A percentile compares a stretch with the other conserved stretches of the same genome.
Evolutionary conservation across 2,113 vertebrate genomes (phyloP).

Genomic region (Dinomys branickii): DNA sequence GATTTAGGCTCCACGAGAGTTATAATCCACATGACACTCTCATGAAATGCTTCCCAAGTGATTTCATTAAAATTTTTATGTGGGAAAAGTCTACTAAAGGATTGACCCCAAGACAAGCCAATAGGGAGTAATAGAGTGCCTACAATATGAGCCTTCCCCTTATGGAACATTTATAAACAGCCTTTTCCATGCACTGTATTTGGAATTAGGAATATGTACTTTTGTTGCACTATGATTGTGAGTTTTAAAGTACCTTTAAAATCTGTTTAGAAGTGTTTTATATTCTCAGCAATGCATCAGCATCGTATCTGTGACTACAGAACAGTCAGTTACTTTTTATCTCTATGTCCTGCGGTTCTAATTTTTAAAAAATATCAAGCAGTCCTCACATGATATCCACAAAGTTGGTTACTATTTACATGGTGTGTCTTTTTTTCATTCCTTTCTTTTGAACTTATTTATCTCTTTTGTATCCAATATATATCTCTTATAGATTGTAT

Average conservation of each 20-base stretch:
- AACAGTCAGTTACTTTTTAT: not conserved
- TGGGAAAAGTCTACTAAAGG: not conserved
- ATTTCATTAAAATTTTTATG: slow-evolving; percentile 51
- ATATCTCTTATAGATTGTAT: not conserved
- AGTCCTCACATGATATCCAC: not conserved
- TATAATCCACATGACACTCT: slow-evolving; percentile 1
- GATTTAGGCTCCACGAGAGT: not conserved
- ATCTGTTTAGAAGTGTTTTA: not conserved
- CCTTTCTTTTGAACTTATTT: not conserved
- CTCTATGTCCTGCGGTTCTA: not conserved
- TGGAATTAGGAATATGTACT: not conserved
- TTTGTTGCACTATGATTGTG: not conserved
- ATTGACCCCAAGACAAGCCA: slow-evolving; percentile 17
- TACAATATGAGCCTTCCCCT: not conserved
- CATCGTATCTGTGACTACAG: not conserved
- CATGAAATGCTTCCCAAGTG: slow-evolving; percentile 34
- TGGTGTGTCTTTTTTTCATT: not conserved
- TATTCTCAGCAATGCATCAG: not conserved
- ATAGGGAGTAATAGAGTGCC: not conserved
- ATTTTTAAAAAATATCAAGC: not conserved
- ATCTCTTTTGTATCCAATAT: not conserved
- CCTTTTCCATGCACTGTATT: not conserved
- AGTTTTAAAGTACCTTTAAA: slow-evolving; percentile 15
- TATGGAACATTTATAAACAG: not conserved
- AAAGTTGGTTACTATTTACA: not conserved